Evolutionary conservation across 2,797 vertebrate species (phyloP).

Genomic region (Mus spretus): DNA sequence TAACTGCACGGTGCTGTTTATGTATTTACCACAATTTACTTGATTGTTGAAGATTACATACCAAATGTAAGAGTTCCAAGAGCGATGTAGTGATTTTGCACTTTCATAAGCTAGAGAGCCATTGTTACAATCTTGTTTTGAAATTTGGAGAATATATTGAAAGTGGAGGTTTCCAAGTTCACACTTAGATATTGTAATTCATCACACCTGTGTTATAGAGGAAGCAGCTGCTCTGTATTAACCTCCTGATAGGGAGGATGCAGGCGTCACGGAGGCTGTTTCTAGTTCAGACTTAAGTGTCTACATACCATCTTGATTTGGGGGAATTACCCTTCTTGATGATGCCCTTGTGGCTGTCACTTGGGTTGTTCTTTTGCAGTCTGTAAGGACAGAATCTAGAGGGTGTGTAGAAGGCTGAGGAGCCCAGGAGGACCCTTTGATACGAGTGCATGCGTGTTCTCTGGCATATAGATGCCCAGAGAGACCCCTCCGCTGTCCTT

Average conservation of each 20-base stretch:
- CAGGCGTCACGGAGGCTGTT: not conserved
- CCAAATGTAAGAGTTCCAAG: not conserved
- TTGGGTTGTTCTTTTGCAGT: not conserved
- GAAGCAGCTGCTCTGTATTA: not conserved
- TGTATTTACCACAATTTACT: not conserved
- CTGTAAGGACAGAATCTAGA: not conserved
- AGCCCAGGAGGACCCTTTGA: not conserved
- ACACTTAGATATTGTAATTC: not conserved
- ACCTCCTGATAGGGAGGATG: not conserved
- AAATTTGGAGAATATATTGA: conserved; percentile 32
- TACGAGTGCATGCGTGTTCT: not conserved
- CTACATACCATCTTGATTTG: not conserved
- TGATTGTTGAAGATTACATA: not conserved
- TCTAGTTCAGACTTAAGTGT: conserved; percentile 16
- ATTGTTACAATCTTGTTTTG: conserved; percentile 3
- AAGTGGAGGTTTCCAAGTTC: not conserved
- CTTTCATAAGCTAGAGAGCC: not conserved
- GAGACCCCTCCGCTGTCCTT: not conserved
- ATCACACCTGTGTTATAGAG: not conserved
- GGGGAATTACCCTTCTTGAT: not conserved
- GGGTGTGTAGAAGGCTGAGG: not conserved
- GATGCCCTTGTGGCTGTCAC: not conserved
- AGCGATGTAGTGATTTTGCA: not conserved
- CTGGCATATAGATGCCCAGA: not conserved
- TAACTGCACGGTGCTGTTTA: conserved; percentile 16